A percentile compares a stretch with the other conserved stretches of the same genome.
phyloP scores from a whole-genome alignment of 2,888 invertebrate species.

The Ferrisia virgata region DNA sequence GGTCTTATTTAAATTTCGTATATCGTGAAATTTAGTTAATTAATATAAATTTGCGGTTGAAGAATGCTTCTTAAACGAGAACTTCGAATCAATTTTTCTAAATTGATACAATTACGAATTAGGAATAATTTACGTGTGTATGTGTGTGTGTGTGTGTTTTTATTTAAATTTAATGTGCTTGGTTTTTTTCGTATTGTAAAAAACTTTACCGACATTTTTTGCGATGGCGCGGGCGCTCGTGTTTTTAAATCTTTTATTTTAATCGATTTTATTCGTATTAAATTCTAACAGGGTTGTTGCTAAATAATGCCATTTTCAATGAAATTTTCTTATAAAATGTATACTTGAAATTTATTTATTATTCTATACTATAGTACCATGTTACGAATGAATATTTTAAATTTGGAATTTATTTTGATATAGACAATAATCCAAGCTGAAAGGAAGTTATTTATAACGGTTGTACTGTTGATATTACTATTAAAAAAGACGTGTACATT shows the following conservation, averaged over 20 bases:
- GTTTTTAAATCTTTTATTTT: neutral
- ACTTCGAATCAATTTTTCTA: neutral
- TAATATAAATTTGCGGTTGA: neutral
- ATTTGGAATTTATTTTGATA: neutral
- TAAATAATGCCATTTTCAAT: neutral
- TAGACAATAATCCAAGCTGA: neutral
- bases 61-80: neutral
- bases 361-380: neutral
- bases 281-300: constrained; percentile 3
- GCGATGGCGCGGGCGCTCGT: neutral
- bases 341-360: neutral
- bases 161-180: neutral
- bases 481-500: neutral
- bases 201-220: neutral
- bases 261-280: neutral
- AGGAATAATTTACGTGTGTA: neutral
- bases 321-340: neutral
- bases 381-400: neutral
- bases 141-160: neutral
- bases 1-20: neutral
- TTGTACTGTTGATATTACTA: neutral
- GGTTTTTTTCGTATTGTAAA: neutral
- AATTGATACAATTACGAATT: neutral
- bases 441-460: neutral
- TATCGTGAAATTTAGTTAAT: neutral